Percentiles rank a stretch among this genome's conserved stretches.
phyloP scores from a whole-genome alignment of 2,888 invertebrate species.

The Pammene fasciana region DNA sequence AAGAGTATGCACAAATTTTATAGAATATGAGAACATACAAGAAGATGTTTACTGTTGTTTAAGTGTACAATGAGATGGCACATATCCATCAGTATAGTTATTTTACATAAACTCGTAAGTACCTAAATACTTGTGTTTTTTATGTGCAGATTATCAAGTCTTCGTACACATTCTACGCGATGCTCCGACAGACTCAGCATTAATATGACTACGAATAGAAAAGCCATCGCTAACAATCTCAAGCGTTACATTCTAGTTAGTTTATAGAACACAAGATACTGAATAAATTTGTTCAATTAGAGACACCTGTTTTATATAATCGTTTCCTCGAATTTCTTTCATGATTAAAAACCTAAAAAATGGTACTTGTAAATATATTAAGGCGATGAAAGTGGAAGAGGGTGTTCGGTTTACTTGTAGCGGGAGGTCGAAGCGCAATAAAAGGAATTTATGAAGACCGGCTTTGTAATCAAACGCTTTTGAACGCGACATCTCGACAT shows the following conservation, averaged over 20 bases:
- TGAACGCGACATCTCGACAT: slow-evolving; percentile 33
- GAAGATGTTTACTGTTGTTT: too few relatives aligned
- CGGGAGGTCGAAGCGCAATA: slow-evolving; percentile 32
- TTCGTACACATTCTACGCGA: slow-evolving; percentile 75
- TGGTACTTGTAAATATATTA: not conserved
- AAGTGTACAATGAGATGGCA: too few relatives aligned
- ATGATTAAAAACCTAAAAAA: not conserved
- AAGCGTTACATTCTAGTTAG: not conserved
- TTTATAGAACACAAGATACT: not conserved
- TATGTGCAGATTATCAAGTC: slow-evolving; percentile 72
- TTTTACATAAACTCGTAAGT: too few relatives aligned
- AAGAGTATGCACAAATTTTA: too few relatives aligned
- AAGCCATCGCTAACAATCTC: not conserved
- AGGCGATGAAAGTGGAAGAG: not conserved
- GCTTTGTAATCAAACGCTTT: slow-evolving; percentile 43
- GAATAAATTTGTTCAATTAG: slow-evolving; percentile 15
- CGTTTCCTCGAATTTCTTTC: not conserved
- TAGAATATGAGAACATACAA: too few relatives aligned
- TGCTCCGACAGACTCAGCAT: slow-evolving; percentile 71
- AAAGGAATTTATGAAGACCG: slow-evolving; percentile 42
- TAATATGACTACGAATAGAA: not conserved
- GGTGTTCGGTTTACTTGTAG: slow-evolving; percentile 29
- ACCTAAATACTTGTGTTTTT: slow-evolving; percentile 2
- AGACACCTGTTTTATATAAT: slow-evolving; percentile 1
- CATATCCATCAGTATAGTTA: too few relatives aligned